phyloP scores from a whole-genome alignment of 1,140 invertebrate genomes.

The Meloidogyne chitwoodi region DNA sequence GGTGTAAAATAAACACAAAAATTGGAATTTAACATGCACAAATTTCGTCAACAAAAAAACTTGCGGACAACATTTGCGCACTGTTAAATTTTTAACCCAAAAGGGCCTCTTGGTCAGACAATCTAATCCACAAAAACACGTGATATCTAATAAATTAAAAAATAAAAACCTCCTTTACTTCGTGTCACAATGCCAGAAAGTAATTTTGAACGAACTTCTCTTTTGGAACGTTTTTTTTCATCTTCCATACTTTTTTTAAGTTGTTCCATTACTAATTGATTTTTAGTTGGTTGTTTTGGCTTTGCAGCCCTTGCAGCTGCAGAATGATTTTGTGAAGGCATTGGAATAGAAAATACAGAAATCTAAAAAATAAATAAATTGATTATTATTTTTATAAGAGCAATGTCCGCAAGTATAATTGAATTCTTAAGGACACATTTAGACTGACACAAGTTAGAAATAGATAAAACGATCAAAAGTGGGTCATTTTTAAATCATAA shows the following conservation, averaged over 20 bases:
- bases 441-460: too few relatives aligned
- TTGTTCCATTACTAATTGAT: conserved; percentile 26
- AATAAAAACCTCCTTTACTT: background rate
- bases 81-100: background rate
- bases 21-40: too few relatives aligned
- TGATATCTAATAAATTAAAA: background rate
- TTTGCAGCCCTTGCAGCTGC: background rate
- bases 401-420: too few relatives aligned
- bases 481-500: too few relatives aligned
- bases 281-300: conserved; percentile 19
- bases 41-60: background rate
- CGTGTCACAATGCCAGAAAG: background rate
- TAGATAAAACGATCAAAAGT: too few relatives aligned
- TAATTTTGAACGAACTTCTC: background rate
- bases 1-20: too few relatives aligned
- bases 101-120: background rate
- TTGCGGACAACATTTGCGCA: background rate
- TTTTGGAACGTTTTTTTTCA: conserved; percentile 23
- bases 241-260: conserved; percentile 31
- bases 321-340: background rate
- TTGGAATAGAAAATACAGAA: conserved; percentile 8
- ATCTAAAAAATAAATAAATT: conserved; percentile 6
- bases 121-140: too few relatives aligned
- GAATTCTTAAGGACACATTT: too few relatives aligned
- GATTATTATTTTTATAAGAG: too few relatives aligned